phyloP scores from a whole-genome alignment of 2,113 vertebrate genomes.

The Cavia aperea region DNA sequence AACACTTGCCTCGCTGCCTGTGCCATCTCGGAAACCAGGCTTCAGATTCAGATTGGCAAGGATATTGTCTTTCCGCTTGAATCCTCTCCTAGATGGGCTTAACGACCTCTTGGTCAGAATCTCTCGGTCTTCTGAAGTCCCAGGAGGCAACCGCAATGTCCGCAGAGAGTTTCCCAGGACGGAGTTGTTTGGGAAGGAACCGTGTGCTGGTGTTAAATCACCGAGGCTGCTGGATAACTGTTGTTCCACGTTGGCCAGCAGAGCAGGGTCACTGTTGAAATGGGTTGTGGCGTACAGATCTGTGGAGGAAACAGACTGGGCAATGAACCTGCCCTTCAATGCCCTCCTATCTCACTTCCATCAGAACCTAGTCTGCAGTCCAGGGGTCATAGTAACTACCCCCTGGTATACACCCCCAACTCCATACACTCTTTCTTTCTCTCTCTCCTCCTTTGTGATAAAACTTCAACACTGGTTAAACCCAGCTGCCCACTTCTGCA shows the following conservation, averaged over 20 bases:
- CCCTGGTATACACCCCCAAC: neutral
- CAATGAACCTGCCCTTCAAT: conserved; percentile 38
- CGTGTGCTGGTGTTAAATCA: conserved; percentile 48
- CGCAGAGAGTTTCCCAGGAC: conserved; percentile 43
- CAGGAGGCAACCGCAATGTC: conserved; percentile 54
- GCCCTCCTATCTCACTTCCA: neutral
- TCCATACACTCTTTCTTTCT: neutral
- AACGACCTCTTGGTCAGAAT: conserved; percentile 49
- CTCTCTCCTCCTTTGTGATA: neutral
- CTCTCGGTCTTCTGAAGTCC: conserved; percentile 61
- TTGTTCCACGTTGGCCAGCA: conserved; percentile 46
- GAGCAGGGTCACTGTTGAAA: conserved; percentile 59
- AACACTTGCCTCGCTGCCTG: conserved; percentile 65
- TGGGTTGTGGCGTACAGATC: conserved; percentile 70
- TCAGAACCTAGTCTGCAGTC: neutral
- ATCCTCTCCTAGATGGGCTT: conserved; percentile 58
- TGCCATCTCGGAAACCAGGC: conserved; percentile 57
- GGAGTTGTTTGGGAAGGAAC: conserved; percentile 49
- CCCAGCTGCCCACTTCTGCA: neutral
- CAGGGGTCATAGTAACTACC: conserved; percentile 17
- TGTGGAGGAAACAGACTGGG: conserved; percentile 56
- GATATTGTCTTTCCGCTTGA: conserved; percentile 57
- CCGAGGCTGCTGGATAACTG: conserved; percentile 40
- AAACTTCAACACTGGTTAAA: conserved; percentile 28
- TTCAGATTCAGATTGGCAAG: conserved; percentile 40